A percentile compares a stretch with the other conserved stretches of the same genome.
phyloP scores from a whole-genome alignment of 2,888 invertebrate genomes.

The Empis livida region DNA sequence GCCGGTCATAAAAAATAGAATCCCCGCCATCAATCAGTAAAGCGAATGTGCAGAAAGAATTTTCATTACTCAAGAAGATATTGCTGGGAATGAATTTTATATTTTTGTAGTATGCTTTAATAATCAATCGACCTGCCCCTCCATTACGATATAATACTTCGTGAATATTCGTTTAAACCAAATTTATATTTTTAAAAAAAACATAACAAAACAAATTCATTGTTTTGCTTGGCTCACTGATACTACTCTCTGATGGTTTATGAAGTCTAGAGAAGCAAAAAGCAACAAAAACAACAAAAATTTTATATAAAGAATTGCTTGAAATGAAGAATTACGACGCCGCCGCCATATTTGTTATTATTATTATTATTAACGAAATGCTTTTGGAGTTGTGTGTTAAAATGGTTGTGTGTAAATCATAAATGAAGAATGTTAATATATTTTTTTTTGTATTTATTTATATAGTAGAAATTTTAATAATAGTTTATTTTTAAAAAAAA shows the following conservation, averaged over 20 bases:
- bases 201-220: too few species aligned
- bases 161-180: slow-evolving; percentile 1
- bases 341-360: slow-evolving; percentile 23
- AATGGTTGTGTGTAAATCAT: neutral
- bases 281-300: too few species aligned
- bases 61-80: too few species aligned
- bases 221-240: neutral
- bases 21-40: slow-evolving; percentile 17
- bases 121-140: slow-evolving; percentile 18
- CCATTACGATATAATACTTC: slow-evolving; percentile 7
- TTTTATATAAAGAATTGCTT: too few species aligned
- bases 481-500: too few species aligned
- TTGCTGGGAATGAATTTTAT: neutral
- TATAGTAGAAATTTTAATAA: too few species aligned
- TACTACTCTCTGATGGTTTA: too few species aligned
- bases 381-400: neutral
- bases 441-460: too few species aligned
- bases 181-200: too few species aligned
- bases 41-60: neutral
- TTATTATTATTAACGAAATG: slow-evolving; percentile 12
- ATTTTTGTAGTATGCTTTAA: neutral
- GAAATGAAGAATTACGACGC: slow-evolving; percentile 1
- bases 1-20: slow-evolving; percentile 14
- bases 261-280: too few species aligned
- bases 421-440: neutral